phyloP scores from a whole-genome alignment of 2,113 vertebrate genomes.

The Laticauda laticaudata region DNA sequence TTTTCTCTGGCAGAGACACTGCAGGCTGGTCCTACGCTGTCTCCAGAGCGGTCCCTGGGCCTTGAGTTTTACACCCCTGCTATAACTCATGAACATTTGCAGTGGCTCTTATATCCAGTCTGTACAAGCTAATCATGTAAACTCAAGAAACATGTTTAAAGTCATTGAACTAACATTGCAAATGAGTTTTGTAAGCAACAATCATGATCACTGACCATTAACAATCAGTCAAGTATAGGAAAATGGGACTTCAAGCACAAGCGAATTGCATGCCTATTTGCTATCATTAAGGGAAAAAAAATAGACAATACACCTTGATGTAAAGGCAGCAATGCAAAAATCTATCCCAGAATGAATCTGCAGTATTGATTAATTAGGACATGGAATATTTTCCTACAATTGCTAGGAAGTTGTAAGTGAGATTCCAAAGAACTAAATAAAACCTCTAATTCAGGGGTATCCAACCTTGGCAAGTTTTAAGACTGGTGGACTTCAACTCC shows the following conservation, averaged over 20 bases:
- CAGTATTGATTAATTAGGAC: background rate
- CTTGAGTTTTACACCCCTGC: background rate
- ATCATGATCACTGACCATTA: background rate
- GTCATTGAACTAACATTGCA: background rate
- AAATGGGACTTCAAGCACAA: background rate
- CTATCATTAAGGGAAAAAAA: background rate
- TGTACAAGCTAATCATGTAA: background rate
- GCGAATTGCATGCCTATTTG: background rate
- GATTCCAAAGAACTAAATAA: background rate
- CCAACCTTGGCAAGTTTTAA: too few species aligned
- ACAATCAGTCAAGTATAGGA: background rate
- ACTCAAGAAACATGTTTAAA: background rate
- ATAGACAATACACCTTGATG: background rate
- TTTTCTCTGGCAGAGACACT: too few species aligned
- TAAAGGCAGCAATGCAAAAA: background rate
- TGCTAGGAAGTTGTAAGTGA: background rate
- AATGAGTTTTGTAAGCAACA: background rate
- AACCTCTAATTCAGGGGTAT: background rate
- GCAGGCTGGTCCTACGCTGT: too few species aligned
- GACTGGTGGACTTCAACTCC: too few species aligned
- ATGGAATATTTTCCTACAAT: background rate
- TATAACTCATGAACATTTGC: background rate
- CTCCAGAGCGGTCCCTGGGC: too few species aligned
- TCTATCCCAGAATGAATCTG: background rate
- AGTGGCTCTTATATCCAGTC: background rate